A percentile compares a stretch with the other conserved stretches of the same genome.
phyloP scores from a whole-genome alignment of 2,888 invertebrate species.

The Taphrorychus bicolor region DNA sequence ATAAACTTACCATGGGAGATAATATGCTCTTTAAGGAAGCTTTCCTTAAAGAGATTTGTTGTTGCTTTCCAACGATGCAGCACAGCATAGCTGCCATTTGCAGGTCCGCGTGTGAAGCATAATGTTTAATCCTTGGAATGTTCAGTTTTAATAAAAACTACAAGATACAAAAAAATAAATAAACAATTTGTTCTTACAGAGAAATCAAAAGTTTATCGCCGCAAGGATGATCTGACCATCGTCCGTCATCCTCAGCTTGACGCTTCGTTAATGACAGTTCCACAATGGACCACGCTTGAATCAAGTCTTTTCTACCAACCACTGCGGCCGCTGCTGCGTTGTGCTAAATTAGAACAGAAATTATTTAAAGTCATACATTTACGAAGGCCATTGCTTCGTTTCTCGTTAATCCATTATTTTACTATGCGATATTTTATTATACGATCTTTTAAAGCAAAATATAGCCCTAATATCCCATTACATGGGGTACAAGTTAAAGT shows the following conservation, averaged over 20 bases:
- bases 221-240: conserved; percentile 86
- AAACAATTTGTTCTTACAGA: conserved; percentile 67
- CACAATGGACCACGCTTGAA: conserved; percentile 88
- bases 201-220: conserved; percentile 85
- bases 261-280: conserved; percentile 68
- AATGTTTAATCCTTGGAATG: conserved; percentile 72
- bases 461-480: too few relatives aligned
- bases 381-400: too few relatives aligned
- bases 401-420: too few relatives aligned
- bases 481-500: too few relatives aligned
- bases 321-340: conserved; percentile 76
- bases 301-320: conserved; percentile 78
- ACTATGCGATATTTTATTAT: too few relatives aligned
- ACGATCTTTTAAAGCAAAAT: too few relatives aligned
- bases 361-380: too few relatives aligned
- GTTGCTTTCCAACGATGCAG: conserved; percentile 78
- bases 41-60: conserved; percentile 47
- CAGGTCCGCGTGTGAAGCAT: conserved; percentile 80
- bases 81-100: conserved; percentile 95
- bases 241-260: conserved; percentile 69
- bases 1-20: conserved; percentile 49
- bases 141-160: too few relatives aligned
- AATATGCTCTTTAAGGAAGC: conserved; percentile 48
- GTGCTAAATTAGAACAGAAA: conserved; percentile 62
- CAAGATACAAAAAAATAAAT: too few relatives aligned